phyloP scores from a whole-genome alignment of 2,888 invertebrate genomes.

The Myathropa florea region DNA sequence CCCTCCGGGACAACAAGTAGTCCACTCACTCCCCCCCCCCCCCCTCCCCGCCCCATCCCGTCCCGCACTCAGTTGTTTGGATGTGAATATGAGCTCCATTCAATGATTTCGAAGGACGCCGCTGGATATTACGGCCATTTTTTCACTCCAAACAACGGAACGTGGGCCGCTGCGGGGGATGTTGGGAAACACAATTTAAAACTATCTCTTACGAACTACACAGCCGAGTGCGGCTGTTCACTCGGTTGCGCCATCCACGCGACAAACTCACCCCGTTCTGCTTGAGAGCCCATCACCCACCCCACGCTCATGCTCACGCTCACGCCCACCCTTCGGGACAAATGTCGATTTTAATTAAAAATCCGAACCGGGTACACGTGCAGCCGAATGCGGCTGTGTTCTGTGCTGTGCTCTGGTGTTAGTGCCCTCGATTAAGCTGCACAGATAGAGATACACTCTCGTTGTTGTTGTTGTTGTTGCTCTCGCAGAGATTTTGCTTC shows the following conservation, averaged over 20 bases:
- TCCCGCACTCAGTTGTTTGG: too few species aligned
- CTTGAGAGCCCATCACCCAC: too few species aligned
- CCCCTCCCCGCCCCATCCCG: neutral
- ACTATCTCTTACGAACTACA: neutral
- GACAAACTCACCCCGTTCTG: neutral
- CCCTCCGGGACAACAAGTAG: neutral
- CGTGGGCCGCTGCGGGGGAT: neutral
- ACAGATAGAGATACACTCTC: neutral
- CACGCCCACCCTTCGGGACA: neutral
- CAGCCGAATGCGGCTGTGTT: conserved; percentile 33
- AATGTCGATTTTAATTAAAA: conserved; percentile 53
- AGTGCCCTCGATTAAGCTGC: neutral
- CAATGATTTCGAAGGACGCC: conserved; percentile 7
- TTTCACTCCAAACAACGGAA: neutral
- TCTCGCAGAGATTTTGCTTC: neutral
- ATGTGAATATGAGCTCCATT: neutral
- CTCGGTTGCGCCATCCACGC: neutral
- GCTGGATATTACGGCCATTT: neutral
- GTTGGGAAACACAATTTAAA: neutral
- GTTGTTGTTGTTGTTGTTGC: neutral
- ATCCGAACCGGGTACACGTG: conserved; percentile 31
- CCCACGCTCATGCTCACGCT: neutral
- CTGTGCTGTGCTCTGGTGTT: neutral
- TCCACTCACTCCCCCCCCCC: neutral
- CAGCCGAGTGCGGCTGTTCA: neutral